These are phyloP conservation scores for Paracentrotus lividus DNA, from an alignment of 53 echinoderm and acorn worm genomes.

Conservation along the genomic window DNA sequence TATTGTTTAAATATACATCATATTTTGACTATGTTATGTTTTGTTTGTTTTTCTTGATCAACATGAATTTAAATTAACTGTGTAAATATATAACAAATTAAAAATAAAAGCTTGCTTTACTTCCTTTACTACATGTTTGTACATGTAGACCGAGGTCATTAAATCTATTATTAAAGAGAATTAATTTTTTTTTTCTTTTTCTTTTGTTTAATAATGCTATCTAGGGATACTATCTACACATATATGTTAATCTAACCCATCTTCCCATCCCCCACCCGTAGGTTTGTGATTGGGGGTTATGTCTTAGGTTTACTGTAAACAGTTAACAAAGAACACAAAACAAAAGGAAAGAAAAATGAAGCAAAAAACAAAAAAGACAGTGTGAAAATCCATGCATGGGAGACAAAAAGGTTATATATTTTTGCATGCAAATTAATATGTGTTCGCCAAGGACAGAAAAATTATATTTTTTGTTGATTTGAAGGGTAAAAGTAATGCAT, in stretches of 20 bases:
- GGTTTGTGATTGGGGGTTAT: slow-evolving; percentile 72
- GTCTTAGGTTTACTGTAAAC: slow-evolving; percentile 59
- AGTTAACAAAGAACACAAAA: slow-evolving; percentile 34
- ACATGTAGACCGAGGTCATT: no score
- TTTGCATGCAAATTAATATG: slow-evolving; percentile 24
- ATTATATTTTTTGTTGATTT: neutral
- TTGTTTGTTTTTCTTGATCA: no score
- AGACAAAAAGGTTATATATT: neutral
- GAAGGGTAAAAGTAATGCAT: neutral
- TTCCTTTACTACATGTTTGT: no score
- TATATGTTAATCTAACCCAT: neutral
- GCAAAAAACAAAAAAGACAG: slow-evolving; percentile 20
- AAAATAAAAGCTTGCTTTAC: neutral
- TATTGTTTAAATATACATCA: no score
- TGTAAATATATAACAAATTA: no score
- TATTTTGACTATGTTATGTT: no score
- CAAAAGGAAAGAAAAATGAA: slow-evolving; percentile 30
- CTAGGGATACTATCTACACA: slow-evolving; percentile 3
- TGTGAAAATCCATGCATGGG: slow-evolving; percentile 41
- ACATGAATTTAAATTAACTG: no score
- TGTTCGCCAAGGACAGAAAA: neutral
- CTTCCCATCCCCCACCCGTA: slow-evolving; percentile 14
- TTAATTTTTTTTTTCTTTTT: no score
- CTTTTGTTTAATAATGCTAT: no score
- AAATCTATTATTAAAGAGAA: no score